Conservation (phyloP, 2,113 vertebrate species). For the Acrocephalus arundinaceus region DNA sequence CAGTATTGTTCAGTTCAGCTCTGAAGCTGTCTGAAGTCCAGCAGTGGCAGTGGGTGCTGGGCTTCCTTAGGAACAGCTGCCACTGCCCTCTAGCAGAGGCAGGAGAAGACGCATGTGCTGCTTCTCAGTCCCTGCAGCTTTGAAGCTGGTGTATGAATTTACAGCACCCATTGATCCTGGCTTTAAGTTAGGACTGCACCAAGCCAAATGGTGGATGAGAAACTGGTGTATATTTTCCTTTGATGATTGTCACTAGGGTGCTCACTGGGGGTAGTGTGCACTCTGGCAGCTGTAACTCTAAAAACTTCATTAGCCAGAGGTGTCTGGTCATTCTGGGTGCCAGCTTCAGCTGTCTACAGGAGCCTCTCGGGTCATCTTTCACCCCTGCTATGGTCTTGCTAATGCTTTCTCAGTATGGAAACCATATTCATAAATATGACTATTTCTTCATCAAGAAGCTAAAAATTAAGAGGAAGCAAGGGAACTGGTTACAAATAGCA, state of each 20-base stretch:
- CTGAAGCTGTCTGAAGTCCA: neutral
- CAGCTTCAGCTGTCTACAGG: neutral
- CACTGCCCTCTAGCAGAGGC: neutral
- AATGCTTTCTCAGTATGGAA: neutral
- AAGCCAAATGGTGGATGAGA: neutral
- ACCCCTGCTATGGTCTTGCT: neutral
- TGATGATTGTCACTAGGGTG: neutral
- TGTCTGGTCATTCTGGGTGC: fast-evolving
- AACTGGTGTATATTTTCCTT: neutral
- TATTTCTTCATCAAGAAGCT: neutral
- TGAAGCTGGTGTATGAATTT: neutral
- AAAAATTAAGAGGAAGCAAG: neutral
- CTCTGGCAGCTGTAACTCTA: neutral
- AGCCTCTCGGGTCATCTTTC: fast-evolving
- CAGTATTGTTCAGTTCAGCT: neutral
- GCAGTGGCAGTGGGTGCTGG: neutral
- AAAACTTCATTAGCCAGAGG: neutral
- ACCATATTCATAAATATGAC: neutral
- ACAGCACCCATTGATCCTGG: neutral
- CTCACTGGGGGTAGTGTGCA: fast-evolving
- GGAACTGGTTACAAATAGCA: neutral
- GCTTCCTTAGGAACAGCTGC: neutral
- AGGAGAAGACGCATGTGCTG: neutral
- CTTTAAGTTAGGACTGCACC: neutral
- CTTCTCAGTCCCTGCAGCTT: neutral